phyloP scores from a whole-genome alignment of 2,113 vertebrate species.

The Psittacus erithacus region DNA sequence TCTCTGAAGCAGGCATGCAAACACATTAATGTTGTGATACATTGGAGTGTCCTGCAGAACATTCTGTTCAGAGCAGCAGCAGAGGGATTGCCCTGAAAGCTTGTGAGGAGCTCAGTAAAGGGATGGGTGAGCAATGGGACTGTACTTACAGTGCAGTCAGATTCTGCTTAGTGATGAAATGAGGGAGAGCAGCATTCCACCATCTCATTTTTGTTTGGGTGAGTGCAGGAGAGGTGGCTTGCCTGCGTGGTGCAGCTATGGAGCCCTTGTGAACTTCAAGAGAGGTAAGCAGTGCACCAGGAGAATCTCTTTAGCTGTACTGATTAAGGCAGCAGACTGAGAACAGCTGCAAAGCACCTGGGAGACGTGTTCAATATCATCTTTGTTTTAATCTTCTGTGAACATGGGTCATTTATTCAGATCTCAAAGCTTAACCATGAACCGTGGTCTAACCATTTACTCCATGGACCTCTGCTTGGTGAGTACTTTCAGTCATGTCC shows the following conservation, averaged over 20 bases:
- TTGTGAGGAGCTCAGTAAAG: neutral
- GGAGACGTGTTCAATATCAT: neutral
- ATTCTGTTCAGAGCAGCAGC: conserved; percentile 29
- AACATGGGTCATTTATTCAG: neutral
- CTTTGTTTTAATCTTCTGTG: neutral
- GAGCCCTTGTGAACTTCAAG: neutral
- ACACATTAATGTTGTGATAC: neutral
- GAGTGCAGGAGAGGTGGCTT: neutral
- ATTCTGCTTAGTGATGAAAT: neutral
- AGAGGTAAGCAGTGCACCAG: neutral
- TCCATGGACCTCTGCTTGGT: neutral
- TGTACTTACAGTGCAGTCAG: neutral
- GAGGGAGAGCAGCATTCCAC: neutral
- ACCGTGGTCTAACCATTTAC: neutral
- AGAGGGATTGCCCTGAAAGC: neutral
- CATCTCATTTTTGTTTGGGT: neutral
- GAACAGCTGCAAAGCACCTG: neutral
- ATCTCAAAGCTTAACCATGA: neutral
- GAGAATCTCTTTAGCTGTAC: neutral
- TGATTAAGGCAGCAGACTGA: neutral
- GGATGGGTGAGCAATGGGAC: neutral
- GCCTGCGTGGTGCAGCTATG: neutral
- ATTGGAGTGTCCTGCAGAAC: conserved; percentile 23
- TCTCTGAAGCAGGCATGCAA: neutral
- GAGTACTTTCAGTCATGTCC: neutral